Percentiles rank a stretch among this genome's conserved stretches.
Evolutionary conservation across 2,888 invertebrate species (phyloP).

Genomic region (Fabriciana adippe): DNA sequence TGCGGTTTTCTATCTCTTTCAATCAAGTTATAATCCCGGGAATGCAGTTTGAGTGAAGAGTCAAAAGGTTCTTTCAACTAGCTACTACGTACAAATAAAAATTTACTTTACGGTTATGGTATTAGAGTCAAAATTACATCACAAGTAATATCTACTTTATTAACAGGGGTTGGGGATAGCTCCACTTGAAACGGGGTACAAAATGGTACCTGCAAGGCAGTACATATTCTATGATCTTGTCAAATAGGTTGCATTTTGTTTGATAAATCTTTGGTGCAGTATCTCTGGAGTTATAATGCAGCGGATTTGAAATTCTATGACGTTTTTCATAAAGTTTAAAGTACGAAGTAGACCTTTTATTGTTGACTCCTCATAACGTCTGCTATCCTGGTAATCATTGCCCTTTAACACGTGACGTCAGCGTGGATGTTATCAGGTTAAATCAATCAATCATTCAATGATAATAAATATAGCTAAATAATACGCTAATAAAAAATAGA

Average conservation of each 20-base stretch:
- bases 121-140: slow-evolving; percentile 1
- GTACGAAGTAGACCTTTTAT: neutral
- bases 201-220: slow-evolving; percentile 14
- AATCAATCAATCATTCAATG: neutral
- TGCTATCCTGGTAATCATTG: slow-evolving; percentile 62
- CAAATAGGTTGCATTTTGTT: slow-evolving; percentile 3
- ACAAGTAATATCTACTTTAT: neutral
- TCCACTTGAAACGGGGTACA: slow-evolving; percentile 17
- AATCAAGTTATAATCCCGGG: slow-evolving; percentile 24
- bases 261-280: slow-evolving; percentile 21
- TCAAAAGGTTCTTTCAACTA: slow-evolving; percentile 15
- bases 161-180: slow-evolving; percentile 19
- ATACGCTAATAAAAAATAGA: neutral
- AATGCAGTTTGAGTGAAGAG: slow-evolving; percentile 31
- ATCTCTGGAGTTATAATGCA: slow-evolving; percentile 10
- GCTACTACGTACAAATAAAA: slow-evolving; percentile 1
- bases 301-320: slow-evolving; percentile 23
- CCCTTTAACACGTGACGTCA: slow-evolving; percentile 76
- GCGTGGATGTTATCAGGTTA: slow-evolving; percentile 31
- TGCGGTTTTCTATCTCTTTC: slow-evolving; percentile 26
- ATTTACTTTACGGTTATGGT: neutral
- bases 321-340: slow-evolving; percentile 9
- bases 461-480: neutral
- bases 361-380: slow-evolving; percentile 45
- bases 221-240: neutral